These are phyloP conservation scores for Pogonocichla stellata DNA, from an alignment of 2,113 vertebrate species.

Conservation along the genomic window DNA sequence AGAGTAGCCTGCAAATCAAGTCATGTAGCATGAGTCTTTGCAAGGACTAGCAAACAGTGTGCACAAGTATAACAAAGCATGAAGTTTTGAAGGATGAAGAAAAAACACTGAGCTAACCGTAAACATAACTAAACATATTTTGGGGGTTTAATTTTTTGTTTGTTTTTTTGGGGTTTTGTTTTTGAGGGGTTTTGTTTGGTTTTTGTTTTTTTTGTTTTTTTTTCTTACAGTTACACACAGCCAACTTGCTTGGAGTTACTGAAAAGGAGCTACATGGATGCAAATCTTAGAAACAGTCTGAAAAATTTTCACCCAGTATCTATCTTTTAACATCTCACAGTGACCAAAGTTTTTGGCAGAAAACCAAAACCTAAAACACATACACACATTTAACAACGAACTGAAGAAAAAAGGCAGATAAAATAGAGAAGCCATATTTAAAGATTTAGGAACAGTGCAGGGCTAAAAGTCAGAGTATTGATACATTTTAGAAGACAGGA, in stretches of 20 bases:
- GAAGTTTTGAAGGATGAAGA: background rate
- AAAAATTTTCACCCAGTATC: background rate
- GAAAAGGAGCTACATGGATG: background rate
- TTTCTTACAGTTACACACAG: background rate
- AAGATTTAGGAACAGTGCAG: background rate
- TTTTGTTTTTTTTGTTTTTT: background rate
- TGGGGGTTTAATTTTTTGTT: background rate
- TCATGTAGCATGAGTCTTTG: fast-evolving
- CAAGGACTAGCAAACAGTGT: fast-evolving
- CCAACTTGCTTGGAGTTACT: background rate
- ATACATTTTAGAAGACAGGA: background rate
- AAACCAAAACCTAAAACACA: background rate
- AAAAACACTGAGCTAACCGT: background rate
- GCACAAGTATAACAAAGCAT: background rate
- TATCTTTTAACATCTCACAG: background rate
- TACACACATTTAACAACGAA: background rate
- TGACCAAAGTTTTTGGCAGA: background rate
- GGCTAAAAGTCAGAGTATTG: background rate
- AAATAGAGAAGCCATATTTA: background rate
- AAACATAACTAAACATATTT: background rate
- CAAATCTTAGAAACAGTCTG: background rate
- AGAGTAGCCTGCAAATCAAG: background rate
- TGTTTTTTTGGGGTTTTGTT: background rate
- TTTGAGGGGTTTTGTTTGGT: background rate
- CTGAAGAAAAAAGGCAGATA: background rate